These are phyloP conservation scores for Vannuccia rotundouncinata DNA, from an alignment of 2,888 invertebrate genomes.

Conservation along the genomic window DNA sequence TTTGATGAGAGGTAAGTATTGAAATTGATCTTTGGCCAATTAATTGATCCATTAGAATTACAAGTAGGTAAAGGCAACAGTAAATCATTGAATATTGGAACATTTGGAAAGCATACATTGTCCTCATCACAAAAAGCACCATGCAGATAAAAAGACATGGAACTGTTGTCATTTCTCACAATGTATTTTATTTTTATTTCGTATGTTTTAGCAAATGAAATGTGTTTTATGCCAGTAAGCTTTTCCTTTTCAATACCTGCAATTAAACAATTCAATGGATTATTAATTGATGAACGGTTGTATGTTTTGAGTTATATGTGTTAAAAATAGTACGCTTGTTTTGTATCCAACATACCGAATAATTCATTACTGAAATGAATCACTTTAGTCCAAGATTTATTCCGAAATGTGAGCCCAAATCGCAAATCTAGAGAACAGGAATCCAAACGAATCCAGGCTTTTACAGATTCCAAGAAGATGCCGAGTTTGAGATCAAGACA, in stretches of 20 bases:
- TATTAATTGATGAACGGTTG: too few relatives aligned
- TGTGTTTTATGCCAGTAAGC: too few relatives aligned
- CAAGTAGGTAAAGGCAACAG: conserved; percentile 43
- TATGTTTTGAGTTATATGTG: too few relatives aligned
- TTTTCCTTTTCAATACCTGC: too few relatives aligned
- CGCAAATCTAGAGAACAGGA: conserved; percentile 43
- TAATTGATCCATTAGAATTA: conserved; percentile 42
- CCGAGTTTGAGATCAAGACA: conserved; percentile 44
- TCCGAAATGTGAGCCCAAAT: too few relatives aligned
- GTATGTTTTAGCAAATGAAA: conserved; percentile 42
- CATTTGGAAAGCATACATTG: conserved; percentile 42
- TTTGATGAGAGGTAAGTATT: neutral
- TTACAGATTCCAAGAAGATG: conserved; percentile 44
- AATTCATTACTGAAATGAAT: too few relatives aligned
- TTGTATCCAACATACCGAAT: too few relatives aligned
- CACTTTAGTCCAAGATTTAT: too few relatives aligned
- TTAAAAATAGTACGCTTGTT: too few relatives aligned
- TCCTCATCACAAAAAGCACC: conserved; percentile 42
- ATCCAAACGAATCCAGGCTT: conserved; percentile 43
- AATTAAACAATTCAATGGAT: too few relatives aligned
- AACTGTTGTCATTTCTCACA: conserved; percentile 42
- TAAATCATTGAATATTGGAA: conserved; percentile 43
- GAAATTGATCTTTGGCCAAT: conserved; percentile 41
- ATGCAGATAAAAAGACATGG: conserved; percentile 41
- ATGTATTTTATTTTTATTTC: conserved; percentile 41